Evolutionary conservation across 2,797 vertebrate species (phyloP), one percentile per base, ranked within the genome.

Genomic region (Huso huso): DNA sequence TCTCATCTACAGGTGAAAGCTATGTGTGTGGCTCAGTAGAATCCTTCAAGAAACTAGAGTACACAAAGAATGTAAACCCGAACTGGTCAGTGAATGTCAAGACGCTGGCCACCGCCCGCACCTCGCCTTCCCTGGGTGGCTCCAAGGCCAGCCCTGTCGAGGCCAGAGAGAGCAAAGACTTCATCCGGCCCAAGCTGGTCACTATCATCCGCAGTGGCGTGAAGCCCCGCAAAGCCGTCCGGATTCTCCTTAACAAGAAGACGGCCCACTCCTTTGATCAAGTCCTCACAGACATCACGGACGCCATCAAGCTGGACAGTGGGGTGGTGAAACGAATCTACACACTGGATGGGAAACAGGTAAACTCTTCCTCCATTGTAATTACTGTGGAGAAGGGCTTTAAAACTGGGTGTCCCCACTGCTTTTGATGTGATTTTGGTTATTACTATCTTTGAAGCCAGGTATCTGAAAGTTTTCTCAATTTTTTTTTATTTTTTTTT

Each of bases 181-280:
- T 95, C 86, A 97, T 98, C 72, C 89, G 84, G 61, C 96, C 96
- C 75, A 99, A 99, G 80, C 87, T 99, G 79, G 94, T 98, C 79
- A 99, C 96, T 64, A 95, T 99, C 69, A 93, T 99, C 77, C 89
- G 96, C 71, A 98, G 96, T 0, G 96, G 96, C 13, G 96, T 99
- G 71, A 99, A 99, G 72, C 96, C 96, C 1, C 90, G 96, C 57
- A 99, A 97, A 68, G 96, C 96, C 1, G 89, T 97, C 48, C 86
- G 96, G 61, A 84, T 98, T 76, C 87, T 99, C 75, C 93, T 99
- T 66, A 99, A 99, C 87, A 99, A 96, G 91, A 99, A 99, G 76
- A 99, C 96, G 0, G 95, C 95, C 1, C 95, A 99, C 79, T 97
- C 94, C 0, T 98, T 96, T 68, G 95, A 99, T 67, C 96, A 99